phyloP scores from a whole-genome alignment of 2,888 invertebrate species.

The Tyria jacobaeae region DNA sequence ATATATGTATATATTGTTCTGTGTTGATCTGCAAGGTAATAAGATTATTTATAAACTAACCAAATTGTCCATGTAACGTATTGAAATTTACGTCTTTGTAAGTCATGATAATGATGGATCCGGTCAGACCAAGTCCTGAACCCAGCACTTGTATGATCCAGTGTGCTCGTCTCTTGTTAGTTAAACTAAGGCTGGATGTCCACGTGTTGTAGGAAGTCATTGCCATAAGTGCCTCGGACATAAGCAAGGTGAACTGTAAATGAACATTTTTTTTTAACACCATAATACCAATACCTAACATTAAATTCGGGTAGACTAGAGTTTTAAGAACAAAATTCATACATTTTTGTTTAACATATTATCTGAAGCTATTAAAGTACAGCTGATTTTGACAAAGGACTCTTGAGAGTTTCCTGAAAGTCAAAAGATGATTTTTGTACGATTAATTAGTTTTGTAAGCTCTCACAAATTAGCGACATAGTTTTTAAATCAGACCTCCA shows the following conservation, averaged over 20 bases:
- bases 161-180: constrained; percentile 60
- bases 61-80: constrained; percentile 61
- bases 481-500: no score
- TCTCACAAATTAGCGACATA: no score
- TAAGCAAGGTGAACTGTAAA: constrained; percentile 64
- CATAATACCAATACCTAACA: no score
- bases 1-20: background rate
- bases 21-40: background rate
- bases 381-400: no score
- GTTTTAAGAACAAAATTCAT: no score
- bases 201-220: constrained; percentile 59
- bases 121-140: constrained; percentile 59
- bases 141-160: constrained; percentile 61
- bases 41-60: constrained; percentile 35
- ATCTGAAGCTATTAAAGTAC: no score
- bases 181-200: constrained; percentile 54
- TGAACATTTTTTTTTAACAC: no score
- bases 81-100: constrained; percentile 57
- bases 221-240: constrained; percentile 63
- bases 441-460: no score
- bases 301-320: no score
- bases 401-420: no score
- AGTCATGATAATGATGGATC: constrained; percentile 57
- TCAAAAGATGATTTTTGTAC: no score
- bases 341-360: no score